Evolutionary conservation across 1,140 invertebrate species (phyloP).

Genomic region (Whitmania pigra): DNA sequence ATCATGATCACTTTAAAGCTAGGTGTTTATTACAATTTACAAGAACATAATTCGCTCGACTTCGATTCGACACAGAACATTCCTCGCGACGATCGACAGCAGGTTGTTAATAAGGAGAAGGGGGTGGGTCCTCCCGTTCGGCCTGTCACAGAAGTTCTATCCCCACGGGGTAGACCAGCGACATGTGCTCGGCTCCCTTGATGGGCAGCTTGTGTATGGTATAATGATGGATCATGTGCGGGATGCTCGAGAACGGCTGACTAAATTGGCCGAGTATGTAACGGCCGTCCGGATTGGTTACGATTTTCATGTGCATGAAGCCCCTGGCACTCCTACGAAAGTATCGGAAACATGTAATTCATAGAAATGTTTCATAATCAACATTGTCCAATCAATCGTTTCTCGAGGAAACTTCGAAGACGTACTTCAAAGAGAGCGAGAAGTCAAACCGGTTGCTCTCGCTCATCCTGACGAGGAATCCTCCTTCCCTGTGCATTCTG

Average conservation of each 20-base stretch:
- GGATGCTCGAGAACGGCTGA: constrained; percentile 73
- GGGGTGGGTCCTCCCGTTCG: no score
- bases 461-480: constrained; percentile 36
- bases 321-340: constrained; percentile 66
- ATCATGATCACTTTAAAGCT: no score
- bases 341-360: neutral
- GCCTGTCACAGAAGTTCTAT: constrained; percentile 56
- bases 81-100: no score
- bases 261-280: constrained; percentile 80
- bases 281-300: constrained; percentile 43
- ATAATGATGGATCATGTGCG: constrained; percentile 82
- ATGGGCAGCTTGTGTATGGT: constrained; percentile 79
- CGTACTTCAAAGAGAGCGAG: constrained; percentile 40
- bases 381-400: constrained; percentile 26
- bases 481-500: constrained; percentile 35
- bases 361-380: neutral
- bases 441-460: constrained; percentile 35
- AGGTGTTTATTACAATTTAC: no score
- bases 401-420: constrained; percentile 11
- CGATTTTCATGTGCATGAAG: constrained; percentile 86
- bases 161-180: constrained; percentile 71
- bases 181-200: constrained; percentile 85
- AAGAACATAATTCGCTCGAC: no score
- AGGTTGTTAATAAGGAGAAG: no score
- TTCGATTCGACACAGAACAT: no score